A percentile compares a stretch with the other conserved stretches of the same genome.
phyloP scores from a whole-genome alignment of 2,888 invertebrate genomes.

The Yponomeuta plumbellus region DNA sequence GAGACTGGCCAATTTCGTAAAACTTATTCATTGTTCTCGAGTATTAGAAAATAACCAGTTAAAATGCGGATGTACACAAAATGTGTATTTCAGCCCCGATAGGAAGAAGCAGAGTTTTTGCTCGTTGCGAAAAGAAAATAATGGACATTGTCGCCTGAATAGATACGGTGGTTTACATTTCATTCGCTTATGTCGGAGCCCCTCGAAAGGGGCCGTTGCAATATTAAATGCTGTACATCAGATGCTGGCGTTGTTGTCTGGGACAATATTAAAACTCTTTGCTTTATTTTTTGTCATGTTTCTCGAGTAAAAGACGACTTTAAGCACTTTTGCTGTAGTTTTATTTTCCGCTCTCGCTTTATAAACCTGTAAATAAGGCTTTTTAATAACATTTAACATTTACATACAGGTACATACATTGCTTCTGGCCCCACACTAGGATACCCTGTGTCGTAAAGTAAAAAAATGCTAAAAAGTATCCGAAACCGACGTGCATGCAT shows the following conservation, averaged over 20 bases:
- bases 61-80: constrained; percentile 38
- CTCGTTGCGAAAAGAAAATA: constrained; percentile 42
- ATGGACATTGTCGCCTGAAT: constrained; percentile 35
- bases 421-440: too few relatives aligned
- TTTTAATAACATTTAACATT: too few relatives aligned
- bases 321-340: background rate
- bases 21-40: background rate
- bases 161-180: constrained; percentile 26
- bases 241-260: background rate
- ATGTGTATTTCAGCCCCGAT: constrained; percentile 38
- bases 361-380: too few relatives aligned
- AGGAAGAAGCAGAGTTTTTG: constrained; percentile 35
- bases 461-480: too few relatives aligned
- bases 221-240: constrained; percentile 31
- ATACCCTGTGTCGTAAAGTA: too few relatives aligned
- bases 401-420: too few relatives aligned
- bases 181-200: constrained; percentile 25
- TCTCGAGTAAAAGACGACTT: background rate
- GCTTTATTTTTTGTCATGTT: background rate
- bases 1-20: background rate
- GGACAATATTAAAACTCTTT: constrained; percentile 1
- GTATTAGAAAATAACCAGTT: background rate
- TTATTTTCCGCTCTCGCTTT: background rate
- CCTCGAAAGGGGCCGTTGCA: constrained; percentile 23
- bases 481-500: too few relatives aligned